Percentiles rank a stretch among this genome's conserved stretches.
Conservation (phyloP, 2,888 invertebrate genomes). For the Ochropacha duplaris region DNA sequence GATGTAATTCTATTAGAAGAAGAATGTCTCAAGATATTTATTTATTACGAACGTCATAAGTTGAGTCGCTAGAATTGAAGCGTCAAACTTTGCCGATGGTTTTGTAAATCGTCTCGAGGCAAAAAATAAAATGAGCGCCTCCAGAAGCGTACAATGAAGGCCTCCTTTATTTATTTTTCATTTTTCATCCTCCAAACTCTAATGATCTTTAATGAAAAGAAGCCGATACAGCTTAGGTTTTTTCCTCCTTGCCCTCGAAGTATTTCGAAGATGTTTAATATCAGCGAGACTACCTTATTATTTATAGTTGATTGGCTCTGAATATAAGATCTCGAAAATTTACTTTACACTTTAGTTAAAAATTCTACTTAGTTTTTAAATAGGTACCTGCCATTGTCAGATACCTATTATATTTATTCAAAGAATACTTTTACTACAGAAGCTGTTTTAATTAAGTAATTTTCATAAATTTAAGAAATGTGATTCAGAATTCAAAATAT, state of each 20-base stretch:
- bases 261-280: conserved; percentile 50
- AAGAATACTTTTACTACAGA: no score
- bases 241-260: conserved; percentile 27
- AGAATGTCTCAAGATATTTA: neutral
- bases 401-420: neutral
- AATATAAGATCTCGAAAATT: conserved; percentile 39
- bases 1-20: no score
- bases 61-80: neutral
- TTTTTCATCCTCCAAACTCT: conserved; percentile 70
- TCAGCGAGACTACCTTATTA: conserved; percentile 55
- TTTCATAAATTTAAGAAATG: no score
- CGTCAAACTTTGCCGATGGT: conserved; percentile 9
- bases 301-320: conserved; percentile 47
- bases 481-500: no score
- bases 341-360: neutral
- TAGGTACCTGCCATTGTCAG: neutral
- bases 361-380: neutral
- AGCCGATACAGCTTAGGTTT: conserved; percentile 59
- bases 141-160: conserved; percentile 50
- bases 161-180: conserved; percentile 63
- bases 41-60: neutral
- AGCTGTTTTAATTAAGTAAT: no score
- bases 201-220: conserved; percentile 78
- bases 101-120: conserved; percentile 17
- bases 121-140: conserved; percentile 30